Conservation (phyloP, 2,888 invertebrate species). For the Drosophila prostipennis region DNA sequence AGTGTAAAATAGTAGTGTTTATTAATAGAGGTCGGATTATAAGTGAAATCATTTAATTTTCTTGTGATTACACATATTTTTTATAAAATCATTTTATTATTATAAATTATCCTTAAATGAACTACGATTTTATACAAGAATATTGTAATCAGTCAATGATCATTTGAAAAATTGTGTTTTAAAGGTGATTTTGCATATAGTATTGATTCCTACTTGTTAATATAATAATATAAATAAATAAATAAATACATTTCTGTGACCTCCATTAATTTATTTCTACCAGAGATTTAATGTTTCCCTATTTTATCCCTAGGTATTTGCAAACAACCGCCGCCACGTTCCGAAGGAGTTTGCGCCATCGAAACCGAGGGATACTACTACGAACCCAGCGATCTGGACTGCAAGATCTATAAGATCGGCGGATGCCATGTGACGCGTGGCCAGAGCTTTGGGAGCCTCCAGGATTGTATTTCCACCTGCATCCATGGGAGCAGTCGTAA, state of each 20-base stretch:
- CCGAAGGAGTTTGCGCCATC: slow-evolving; percentile 81
- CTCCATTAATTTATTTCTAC: not conserved
- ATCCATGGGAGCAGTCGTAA: slow-evolving; percentile 74
- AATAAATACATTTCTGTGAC: not conserved
- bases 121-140: too few species aligned
- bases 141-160: too few species aligned
- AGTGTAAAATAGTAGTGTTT: not conserved
- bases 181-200: too few species aligned
- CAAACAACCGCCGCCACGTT: slow-evolving; percentile 77
- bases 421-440: slow-evolving; percentile 80
- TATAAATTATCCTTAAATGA: too few species aligned
- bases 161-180: too few species aligned
- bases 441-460: slow-evolving; percentile 81
- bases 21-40: not conserved
- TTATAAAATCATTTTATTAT: too few species aligned
- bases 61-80: too few species aligned
- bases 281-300: not conserved
- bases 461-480: slow-evolving; percentile 80
- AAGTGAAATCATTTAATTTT: too few species aligned
- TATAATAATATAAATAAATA: too few species aligned
- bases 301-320: slow-evolving; percentile 73
- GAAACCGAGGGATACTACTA: slow-evolving; percentile 82
- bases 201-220: too few species aligned
- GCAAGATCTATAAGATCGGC: slow-evolving; percentile 77
- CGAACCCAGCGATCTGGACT: slow-evolving; percentile 74